A percentile compares a stretch with the other conserved stretches of the same genome.
Conservation (phyloP, 53 echinoderm and acorn worm species). For the Mesocentrotus franciscanus region DNA sequence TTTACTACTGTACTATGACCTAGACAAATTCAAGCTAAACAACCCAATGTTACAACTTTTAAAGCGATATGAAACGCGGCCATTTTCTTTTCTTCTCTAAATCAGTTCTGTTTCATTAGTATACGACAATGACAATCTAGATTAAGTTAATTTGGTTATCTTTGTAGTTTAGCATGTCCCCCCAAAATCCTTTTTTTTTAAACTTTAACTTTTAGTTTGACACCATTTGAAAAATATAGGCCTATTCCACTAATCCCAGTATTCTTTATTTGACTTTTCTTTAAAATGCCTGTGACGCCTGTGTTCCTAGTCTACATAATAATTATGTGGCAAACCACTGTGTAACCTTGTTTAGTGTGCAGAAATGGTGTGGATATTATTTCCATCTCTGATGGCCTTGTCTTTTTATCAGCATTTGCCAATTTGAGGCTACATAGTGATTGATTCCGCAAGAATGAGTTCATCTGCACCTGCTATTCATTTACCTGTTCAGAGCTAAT, state of each 20-base stretch:
- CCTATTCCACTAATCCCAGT: too few relatives aligned
- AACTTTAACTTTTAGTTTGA: too few relatives aligned
- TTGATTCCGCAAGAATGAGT: constrained; percentile 8
- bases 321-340: neutral
- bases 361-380: constrained; percentile 15
- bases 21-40: too few relatives aligned
- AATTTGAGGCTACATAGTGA: neutral
- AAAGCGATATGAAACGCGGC: too few relatives aligned
- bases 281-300: neutral
- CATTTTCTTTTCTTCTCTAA: too few relatives aligned
- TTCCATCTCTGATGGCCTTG: neutral
- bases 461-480: constrained; percentile 27
- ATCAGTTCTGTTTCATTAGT: too few relatives aligned
- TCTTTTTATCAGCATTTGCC: neutral
- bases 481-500: constrained; percentile 32
- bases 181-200: too few relatives aligned
- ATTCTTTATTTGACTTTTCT: neutral
- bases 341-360: neutral
- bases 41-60: too few relatives aligned
- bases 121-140: too few relatives aligned
- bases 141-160: too few relatives aligned
- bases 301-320: neutral
- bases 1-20: too few relatives aligned
- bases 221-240: too few relatives aligned
- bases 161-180: neutral